Evolutionary conservation across 2,113 vertebrate genomes (phyloP), one percentile per base, ranked within the genome.

Genomic region (Corythoichthys intestinalis): DNA sequence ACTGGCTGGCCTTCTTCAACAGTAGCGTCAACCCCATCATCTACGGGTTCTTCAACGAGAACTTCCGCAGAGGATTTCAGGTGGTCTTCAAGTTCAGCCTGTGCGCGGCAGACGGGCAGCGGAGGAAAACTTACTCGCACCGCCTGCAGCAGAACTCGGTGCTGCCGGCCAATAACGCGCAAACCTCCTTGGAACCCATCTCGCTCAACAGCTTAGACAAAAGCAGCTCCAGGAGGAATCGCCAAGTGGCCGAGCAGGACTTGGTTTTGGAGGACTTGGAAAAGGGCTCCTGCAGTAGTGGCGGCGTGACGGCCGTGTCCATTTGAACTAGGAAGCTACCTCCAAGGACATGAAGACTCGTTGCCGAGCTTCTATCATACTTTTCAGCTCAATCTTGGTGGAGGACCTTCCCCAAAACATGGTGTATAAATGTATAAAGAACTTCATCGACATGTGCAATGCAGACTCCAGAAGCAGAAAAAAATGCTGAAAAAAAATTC

Each of bases 1-100:
- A 96, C 81, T 97, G 96, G 95, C 85, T 98, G 8, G 95, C 95
- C 13, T 98, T 98, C 74, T 96, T 92, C 83, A 98, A 98, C 83
- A 98, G 95, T 90, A 97, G 96, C 0, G 4, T 96, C 85, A 96
- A 97, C 84, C 94, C 96, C 37, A 94, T 98, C 75, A 92, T 98
- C 81, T 96, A 97, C 0, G 95, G 96, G 0, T 96, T 95, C 91
- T 96, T 95, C 77, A 97, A 97, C 0, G 91, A 95, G 69, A 98
- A 97, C 34, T 97, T 97, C 73, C 93, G 88, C 1, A 84, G 87
- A 2, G 95, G 95, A 4, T 98, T 97, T 69, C 94, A 93, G 73
- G 89, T 92, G 0, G 90, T 90, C 53, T 95, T 97, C 76, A 88
- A 89, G 50, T 84, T 96, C 53, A 93, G 91, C 68, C 80, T 94